Conservation (phyloP, 2,888 invertebrate genomes). For the Parnassius apollo region DNA sequence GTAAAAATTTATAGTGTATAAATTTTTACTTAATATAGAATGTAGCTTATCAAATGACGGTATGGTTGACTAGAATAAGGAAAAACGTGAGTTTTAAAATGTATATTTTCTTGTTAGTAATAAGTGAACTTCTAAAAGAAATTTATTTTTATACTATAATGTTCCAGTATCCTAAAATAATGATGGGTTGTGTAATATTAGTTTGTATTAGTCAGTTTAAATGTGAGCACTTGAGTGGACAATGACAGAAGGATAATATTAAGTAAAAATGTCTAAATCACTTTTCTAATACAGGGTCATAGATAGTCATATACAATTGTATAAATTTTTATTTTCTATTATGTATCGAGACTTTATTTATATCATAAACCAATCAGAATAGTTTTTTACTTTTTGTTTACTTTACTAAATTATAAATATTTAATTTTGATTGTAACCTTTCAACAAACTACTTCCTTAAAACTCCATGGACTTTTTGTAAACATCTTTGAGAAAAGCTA, state of each 20-base stretch:
- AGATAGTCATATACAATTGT: constrained; percentile 51
- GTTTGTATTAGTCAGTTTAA: constrained; percentile 1
- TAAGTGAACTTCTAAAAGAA: constrained; percentile 27
- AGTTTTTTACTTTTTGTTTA: too few relatives aligned
- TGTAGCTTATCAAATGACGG: constrained; percentile 1
- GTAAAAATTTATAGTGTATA: too few relatives aligned
- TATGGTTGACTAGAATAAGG: neutral
- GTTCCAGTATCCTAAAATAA: constrained; percentile 28
- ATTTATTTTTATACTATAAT: constrained; percentile 32
- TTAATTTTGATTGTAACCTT: too few relatives aligned
- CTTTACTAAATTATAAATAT: too few relatives aligned
- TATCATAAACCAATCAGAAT: too few relatives aligned
- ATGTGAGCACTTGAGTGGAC: neutral
- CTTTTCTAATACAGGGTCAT: constrained; percentile 60
- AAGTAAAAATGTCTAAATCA: neutral
- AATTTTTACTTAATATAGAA: too few relatives aligned
- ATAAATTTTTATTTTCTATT: constrained; percentile 22
- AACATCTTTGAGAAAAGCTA: too few relatives aligned
- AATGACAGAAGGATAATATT: neutral
- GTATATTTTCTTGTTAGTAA: constrained; percentile 13
- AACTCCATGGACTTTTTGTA: too few relatives aligned
- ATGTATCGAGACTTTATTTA: too few relatives aligned
- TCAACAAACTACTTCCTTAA: too few relatives aligned
- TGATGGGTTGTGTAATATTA: constrained; percentile 25
- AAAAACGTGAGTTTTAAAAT: constrained; percentile 5